Base-by-base conservation (phyloP, 2,113 vertebrate genomes). In the Sebastes schlegelii region DNA sequence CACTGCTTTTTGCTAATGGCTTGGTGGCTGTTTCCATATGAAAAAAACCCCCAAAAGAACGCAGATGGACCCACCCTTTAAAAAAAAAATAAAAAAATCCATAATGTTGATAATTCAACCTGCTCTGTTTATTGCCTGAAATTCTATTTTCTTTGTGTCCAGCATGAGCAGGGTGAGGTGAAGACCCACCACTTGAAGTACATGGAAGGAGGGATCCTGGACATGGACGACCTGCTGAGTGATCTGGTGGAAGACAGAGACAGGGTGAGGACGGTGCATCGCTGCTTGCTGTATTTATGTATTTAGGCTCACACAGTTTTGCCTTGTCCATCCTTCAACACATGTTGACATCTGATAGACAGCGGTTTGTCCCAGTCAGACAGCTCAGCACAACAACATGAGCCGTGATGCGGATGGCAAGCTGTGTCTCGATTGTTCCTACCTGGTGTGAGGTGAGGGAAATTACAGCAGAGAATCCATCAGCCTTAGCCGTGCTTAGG, bases 161-260 rank as follows among this genome's bases (percentile, higher is more conserved):
- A 99, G 97, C 95, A 96, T 85, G 95, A 95, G 80, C 77, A 94
- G 71, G 94, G 92, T 23, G 93, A 92, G 84, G 95, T 98, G 64
- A 96, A 94, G 83, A 97, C 97, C 86, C 97, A 97, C 86, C 97
- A 97, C 91, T 90, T 99, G 93, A 97, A 98, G 81, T 97, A 98
- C 68, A 86, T 86, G 51, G 97, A 99, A 74, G 98, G 97, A 89
- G 97, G 97, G 13, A 98, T 98, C 83, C 91, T 99, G 92, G 98
- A 99, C 93, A 97, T 96, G 86, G 97, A 99, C 91, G 98, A 98
- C 89, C 85, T 97, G 85, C 93, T 99, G 87, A 92, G 89, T 78
- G 98, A 99, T 94, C 97, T 99, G 12, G 95, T 97, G 82, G 98
- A 99, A 87, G 98, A 99, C 94, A 95, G 96, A 94, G 98, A 98